Base-by-base conservation (phyloP, 1,140 invertebrate genomes). In the Agrilus planipennis region DNA sequence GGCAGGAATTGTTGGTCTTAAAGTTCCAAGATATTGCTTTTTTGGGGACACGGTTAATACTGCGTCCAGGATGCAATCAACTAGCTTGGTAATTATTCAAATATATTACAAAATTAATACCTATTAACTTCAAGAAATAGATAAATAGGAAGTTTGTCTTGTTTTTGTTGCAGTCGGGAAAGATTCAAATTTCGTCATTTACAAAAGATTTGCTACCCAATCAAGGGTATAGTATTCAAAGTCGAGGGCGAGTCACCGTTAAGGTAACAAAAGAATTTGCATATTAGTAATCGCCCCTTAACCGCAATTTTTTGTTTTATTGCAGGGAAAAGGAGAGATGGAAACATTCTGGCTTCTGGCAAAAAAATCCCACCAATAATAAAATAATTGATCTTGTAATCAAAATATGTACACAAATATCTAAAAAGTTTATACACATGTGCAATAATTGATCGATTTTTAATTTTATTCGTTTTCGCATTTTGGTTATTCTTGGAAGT, bases 21-120 rank as follows among this genome's bases (percentile, higher is more conserved):
- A 81, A 56, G 75, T 84, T 51, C 81, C 75, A 0, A 60, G 73
- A 42, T 88, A 86, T 56, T 87, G 83, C 45, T 74, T 87, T 3
- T 86, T 87, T 44, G 89, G 89, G 0, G 89, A 93, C 57, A 89
- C 88, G 2, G 81, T 88, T 6, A 89, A 89, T 51, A 86, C 82
- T 1, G 84, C 84, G 4, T 84, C 85, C 1, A 71, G 87, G 42
- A 90, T 92, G 85, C 84, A 86, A 52, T 81, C 83, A 1, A 76
- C 77, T 5, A 76, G 79, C 47, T 55, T 72, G 65, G 82, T 84
- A 64, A 53, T 56, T 51, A 25, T 25, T 23, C 9, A 25, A 25
- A 19, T 30, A 23, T n/a, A n/a, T 42, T 32, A 15, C 16, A 30
- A 42, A n/a, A 31, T 11, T 9, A 10, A 38, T 18, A 17, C 18